phyloP scores from a whole-genome alignment of 2,888 invertebrate genomes.

The Dexiosoma caninum region DNA sequence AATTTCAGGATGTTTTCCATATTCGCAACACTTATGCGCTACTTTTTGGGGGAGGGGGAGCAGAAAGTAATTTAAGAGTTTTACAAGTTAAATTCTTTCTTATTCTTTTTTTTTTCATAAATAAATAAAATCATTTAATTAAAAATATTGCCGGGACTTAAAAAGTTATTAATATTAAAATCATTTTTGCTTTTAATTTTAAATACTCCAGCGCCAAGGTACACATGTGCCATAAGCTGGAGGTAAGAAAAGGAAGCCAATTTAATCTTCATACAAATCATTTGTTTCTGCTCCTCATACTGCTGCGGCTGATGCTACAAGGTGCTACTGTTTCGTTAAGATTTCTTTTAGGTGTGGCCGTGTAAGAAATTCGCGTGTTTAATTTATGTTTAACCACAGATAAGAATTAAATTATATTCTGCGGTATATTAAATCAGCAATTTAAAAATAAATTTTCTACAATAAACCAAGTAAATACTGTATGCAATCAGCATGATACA shows the following conservation, averaged over 20 bases:
- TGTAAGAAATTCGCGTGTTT: background rate
- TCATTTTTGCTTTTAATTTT: background rate
- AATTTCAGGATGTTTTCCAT: no score
- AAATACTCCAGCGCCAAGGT: background rate
- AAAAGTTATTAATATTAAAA: constrained; percentile 12
- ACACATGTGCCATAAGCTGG: background rate
- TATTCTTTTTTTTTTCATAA: no score
- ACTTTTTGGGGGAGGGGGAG: no score
- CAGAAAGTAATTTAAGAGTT: background rate
- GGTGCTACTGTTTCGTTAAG: background rate
- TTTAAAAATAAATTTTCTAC: background rate
- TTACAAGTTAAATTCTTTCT: background rate
- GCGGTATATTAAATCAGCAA: background rate
- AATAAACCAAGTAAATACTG: background rate
- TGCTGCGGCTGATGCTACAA: background rate
- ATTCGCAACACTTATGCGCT: no score
- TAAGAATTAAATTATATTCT: background rate
- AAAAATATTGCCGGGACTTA: constrained; percentile 2
- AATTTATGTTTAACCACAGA: background rate
- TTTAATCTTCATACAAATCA: background rate
- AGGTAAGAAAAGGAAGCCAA: background rate
- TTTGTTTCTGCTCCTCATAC: background rate
- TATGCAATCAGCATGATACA: background rate
- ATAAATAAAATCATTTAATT: background rate
- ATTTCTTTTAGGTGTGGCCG: background rate